phyloP scores from a whole-genome alignment of 1,140 invertebrate species.

The Tyrophagus putrescentiae region DNA sequence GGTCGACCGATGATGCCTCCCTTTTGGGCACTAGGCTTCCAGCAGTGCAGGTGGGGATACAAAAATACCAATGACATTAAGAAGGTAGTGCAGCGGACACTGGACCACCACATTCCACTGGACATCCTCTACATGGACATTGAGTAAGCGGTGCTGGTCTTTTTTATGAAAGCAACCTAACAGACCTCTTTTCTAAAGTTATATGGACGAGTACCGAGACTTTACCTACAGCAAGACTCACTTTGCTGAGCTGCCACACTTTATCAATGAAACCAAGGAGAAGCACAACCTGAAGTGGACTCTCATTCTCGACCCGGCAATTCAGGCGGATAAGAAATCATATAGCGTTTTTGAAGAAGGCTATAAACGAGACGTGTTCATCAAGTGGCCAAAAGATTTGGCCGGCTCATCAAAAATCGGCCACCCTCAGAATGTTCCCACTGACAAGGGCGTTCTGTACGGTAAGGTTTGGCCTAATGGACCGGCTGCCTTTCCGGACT shows the following conservation, averaged over 20 bases:
- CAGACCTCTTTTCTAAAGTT: too few species aligned
- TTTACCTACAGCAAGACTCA: conserved; percentile 28
- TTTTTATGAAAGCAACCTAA: too few species aligned
- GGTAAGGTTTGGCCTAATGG: conserved; percentile 27
- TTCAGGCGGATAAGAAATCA: conserved; percentile 25
- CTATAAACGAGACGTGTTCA: conserved; percentile 27
- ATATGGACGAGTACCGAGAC: not conserved
- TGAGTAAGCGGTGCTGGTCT: too few species aligned
- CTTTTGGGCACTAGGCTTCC: conserved; percentile 39
- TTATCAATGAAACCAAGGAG: conserved; percentile 32
- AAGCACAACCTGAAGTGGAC: conserved; percentile 32
- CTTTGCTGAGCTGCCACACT: conserved; percentile 33
- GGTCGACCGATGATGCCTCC: conserved; percentile 22
- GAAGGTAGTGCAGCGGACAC: conserved; percentile 31
- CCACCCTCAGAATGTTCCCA: not conserved
- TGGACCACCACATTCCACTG: conserved; percentile 32
- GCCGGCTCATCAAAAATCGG: not conserved
- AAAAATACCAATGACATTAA: conserved; percentile 37
- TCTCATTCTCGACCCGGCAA: conserved; percentile 30
- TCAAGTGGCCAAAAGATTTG: conserved; percentile 29
- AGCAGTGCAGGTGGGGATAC: conserved; percentile 30
- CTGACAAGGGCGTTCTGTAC: conserved; percentile 21
- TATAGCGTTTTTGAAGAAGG: conserved; percentile 32
- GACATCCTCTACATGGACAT: too few species aligned
- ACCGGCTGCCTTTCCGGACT: conserved; percentile 57